Evolutionary conservation across 2,888 invertebrate species (phyloP), one percentile per base, ranked within the genome.

Genomic region (Petrolisthes manimaculis): DNA sequence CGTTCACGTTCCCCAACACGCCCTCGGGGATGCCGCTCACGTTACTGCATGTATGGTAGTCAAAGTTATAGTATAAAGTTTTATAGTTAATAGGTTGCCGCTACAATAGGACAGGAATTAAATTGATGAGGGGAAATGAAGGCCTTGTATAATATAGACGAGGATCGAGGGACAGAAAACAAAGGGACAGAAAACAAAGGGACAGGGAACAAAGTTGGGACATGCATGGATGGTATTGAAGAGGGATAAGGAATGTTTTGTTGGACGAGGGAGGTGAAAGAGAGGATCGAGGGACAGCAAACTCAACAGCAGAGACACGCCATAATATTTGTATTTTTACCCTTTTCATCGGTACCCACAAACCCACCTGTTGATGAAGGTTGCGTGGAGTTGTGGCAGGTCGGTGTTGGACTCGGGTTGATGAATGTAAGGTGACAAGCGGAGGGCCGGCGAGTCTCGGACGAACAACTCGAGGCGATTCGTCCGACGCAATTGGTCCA

Each of bases 321-420:
- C 14, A 14, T 4, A 21, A 77, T 5, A 6, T 24, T 6, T n/a
- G 18, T 24, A 12, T 56, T n/a, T 21, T 56, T 21, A n/a, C n/a
- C 37, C 82, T 67, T 69, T n/a, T 74, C 14, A 77, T 24, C 37
- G 37, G 37, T 2, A 37, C 37, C 37, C 37, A 37, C 37, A 37
- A 37, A 54, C 80, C n/a, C 3, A 84, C 84, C 84, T 84, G 67
- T 84, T 55, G 51, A 84, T 51, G 78, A 84, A 84, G 61, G 84
- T 84, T 14, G 78, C 84, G 6, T 18, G 61, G 77, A 84, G 56
- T 77, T 51, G 51, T 61, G 77, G 18, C 12, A 61, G 21, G 24
- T 21, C 37, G 53, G n/a, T 14, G 12, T 3, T 18, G n/a, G 14
- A 14, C 24, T 37, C 14, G 18, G 77, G 14, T 56, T 8, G 4